phyloP scores from a whole-genome alignment of 2,797 vertebrate genomes.

The Coreius guichenoti region DNA sequence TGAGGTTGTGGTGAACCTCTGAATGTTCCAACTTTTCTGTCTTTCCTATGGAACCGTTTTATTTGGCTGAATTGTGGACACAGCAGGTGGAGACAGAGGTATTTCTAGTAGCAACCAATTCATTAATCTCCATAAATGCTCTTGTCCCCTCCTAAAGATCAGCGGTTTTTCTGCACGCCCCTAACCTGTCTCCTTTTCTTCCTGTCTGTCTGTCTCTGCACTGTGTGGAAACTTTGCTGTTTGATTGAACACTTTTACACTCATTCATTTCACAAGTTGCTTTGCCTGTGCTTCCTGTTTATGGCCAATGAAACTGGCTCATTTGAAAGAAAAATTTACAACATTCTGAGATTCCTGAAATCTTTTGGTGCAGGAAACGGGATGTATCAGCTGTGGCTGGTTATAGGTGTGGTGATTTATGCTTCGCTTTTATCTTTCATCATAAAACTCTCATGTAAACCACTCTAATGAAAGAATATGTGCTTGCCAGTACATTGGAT shows the following conservation, averaged over 20 bases:
- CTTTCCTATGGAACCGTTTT: conserved; percentile 34
- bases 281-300: conserved; percentile 51
- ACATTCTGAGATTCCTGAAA: conserved; percentile 15
- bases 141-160: background rate
- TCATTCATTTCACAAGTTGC: background rate
- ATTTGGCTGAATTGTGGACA: background rate
- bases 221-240: background rate
- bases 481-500: conserved; percentile 17
- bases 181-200: background rate
- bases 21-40: conserved; percentile 19
- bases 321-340: conserved; percentile 46
- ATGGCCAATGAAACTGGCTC: conserved; percentile 18
- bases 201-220: background rate
- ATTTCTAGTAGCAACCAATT: conserved; percentile 37
- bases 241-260: background rate
- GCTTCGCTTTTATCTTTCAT: conserved; percentile 47
- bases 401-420: conserved; percentile 34
- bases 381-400: background rate
- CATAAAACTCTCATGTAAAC: conserved; percentile 31
- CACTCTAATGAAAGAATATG: conserved; percentile 45
- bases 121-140: conserved; percentile 28
- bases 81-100: conserved; percentile 47
- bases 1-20: conserved; percentile 55
- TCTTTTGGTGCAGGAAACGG: conserved; percentile 12
- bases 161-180: background rate